phyloP scores from a whole-genome alignment of 2,888 invertebrate species.

The Brachylomia viminalis region DNA sequence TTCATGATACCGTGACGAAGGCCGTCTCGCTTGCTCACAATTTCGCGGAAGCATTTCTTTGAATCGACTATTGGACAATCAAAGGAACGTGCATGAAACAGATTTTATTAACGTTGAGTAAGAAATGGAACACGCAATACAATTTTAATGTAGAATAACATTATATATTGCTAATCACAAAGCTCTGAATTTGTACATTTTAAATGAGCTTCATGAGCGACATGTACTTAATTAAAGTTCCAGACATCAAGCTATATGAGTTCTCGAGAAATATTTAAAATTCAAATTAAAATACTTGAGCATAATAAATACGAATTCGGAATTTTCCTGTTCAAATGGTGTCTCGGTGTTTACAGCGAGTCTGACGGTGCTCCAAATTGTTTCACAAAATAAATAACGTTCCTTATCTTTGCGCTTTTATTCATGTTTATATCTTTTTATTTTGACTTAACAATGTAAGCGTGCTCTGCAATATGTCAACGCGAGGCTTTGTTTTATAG shows the following conservation, averaged over 20 bases:
- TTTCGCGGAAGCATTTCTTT: conserved; percentile 54
- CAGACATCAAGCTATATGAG: conserved; percentile 28
- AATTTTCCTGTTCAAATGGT: conserved; percentile 58
- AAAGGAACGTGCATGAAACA: conserved; percentile 17
- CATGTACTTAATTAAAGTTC: conserved; percentile 41
- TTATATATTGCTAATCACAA: not conserved
- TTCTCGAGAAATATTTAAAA: conserved; percentile 48
- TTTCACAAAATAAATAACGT: conserved; percentile 76
- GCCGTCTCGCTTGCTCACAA: conserved; percentile 38
- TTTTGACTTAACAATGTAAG: conserved; percentile 73
- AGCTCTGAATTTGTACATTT: not conserved
- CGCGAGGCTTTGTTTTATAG: conserved; percentile 71
- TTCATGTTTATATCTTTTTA: conserved; percentile 73
- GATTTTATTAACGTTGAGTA: conserved; percentile 8
- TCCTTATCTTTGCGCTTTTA: conserved; percentile 73
- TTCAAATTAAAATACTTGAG: conserved; percentile 60
- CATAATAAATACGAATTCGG: conserved; percentile 49
- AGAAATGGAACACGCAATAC: not conserved
- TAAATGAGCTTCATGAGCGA: conserved; percentile 7
- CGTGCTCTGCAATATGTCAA: conserved; percentile 74
- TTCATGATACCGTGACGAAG: conserved; percentile 60
- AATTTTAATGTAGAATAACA: not conserved
- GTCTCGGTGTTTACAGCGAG: conserved; percentile 47
- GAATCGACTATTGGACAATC: conserved; percentile 37
- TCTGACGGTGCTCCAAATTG: conserved; percentile 69